phyloP scores from a whole-genome alignment of 2,888 invertebrate genomes.

The Limnephilus lunatus region DNA sequence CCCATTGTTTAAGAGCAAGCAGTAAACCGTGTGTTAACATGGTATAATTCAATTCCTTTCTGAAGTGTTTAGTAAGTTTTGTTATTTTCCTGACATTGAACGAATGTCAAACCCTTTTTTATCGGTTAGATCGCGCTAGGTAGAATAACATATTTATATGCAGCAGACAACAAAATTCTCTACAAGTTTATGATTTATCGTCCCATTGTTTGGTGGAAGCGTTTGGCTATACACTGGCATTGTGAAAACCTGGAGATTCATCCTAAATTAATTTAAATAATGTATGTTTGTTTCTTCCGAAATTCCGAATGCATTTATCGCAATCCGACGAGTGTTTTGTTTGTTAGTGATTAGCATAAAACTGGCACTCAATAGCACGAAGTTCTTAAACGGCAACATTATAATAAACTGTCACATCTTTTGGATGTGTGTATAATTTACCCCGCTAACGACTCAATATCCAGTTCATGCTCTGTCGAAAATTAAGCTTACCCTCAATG shows the following conservation, averaged over 20 bases:
- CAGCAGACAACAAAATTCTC: slow-evolving; percentile 13
- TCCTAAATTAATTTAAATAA: slow-evolving; percentile 24
- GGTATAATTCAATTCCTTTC: neutral
- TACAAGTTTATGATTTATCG: slow-evolving; percentile 63
- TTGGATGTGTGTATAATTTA: neutral
- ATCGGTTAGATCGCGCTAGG: neutral
- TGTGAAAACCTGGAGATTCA: neutral
- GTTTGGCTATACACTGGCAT: slow-evolving; percentile 12
- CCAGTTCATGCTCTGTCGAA: neutral
- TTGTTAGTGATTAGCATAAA: neutral
- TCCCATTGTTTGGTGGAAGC: slow-evolving; percentile 59
- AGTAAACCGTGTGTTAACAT: neutral
- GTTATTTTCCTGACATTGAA: neutral
- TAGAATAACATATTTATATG: slow-evolving; percentile 6
- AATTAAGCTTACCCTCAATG: neutral
- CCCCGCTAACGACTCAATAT: neutral
- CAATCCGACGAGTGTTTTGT: neutral
- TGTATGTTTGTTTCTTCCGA: slow-evolving; percentile 3
- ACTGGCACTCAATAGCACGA: neutral
- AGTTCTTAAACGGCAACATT: neutral
- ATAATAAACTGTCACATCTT: neutral
- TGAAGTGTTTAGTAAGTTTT: neutral
- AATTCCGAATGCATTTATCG: neutral
- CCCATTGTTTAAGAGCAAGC: neutral
- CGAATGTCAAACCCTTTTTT: neutral